Percentiles rank a stretch among this genome's conserved stretches.
Conservation (phyloP, 2,113 vertebrate species). For the Percina caprodes region DNA sequence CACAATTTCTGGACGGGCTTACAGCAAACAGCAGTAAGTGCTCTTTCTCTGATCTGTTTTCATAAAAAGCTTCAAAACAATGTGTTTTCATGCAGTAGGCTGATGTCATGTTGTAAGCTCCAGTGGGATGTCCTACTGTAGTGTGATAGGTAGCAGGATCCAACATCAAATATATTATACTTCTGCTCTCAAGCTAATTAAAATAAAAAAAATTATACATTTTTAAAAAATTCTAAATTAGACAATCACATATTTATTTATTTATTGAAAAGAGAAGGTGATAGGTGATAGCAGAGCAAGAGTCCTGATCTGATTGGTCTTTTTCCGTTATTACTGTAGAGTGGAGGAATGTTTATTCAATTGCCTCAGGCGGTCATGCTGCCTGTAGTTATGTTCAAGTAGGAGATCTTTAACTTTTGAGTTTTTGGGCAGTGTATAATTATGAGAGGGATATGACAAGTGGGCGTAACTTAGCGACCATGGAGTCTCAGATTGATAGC, state of each 20-base stretch:
- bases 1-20: background rate
- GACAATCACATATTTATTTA: background rate
- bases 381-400: too few species aligned
- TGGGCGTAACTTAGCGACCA: background rate
- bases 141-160: background rate
- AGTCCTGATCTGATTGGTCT: too few species aligned
- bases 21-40: slow-evolving; percentile 23
- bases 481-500: background rate
- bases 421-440: background rate
- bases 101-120: background rate
- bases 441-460: background rate
- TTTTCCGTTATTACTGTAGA: too few species aligned
- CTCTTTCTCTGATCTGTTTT: slow-evolving; percentile 5
- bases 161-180: background rate
- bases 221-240: too few species aligned
- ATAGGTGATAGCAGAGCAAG: too few species aligned
- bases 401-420: background rate
- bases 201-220: too few species aligned
- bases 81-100: background rate
- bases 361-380: too few species aligned
- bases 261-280: slow-evolving; percentile 11
- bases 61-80: background rate
- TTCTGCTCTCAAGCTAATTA: background rate
- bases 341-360: too few species aligned
- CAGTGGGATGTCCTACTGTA: background rate